A percentile compares a stretch with the other conserved stretches of the same genome.
phyloP scores from a whole-genome alignment of 2,113 vertebrate genomes.

The Aplodontia rufa region DNA sequence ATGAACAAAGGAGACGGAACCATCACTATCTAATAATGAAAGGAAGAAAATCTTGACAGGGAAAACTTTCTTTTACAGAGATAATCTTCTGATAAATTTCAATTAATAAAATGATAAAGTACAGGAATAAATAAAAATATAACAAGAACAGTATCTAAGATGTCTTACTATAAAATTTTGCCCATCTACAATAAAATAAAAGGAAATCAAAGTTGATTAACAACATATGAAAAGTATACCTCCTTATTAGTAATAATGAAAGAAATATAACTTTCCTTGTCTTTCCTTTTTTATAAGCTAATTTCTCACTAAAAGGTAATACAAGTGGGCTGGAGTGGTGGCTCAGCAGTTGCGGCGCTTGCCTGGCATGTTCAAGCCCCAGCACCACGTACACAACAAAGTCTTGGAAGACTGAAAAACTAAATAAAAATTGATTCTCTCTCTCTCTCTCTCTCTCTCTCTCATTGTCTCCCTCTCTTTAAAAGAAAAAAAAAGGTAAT shows the following conservation, averaged over 20 bases:
- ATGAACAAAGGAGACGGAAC: neutral
- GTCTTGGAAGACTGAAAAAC: no score
- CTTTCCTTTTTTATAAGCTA: neutral
- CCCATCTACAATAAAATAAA: neutral
- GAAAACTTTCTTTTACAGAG: neutral
- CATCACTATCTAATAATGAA: neutral
- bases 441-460: no score
- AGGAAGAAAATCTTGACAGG: neutral
- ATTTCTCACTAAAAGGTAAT: conserved; percentile 49
- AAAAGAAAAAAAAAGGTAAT: no score
- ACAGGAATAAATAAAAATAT: conserved; percentile 10
- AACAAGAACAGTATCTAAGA: conserved; percentile 1
- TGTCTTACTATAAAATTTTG: neutral
- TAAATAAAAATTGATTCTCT: no score
- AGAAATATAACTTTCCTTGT: neutral
- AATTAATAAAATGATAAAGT: neutral
- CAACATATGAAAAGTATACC: neutral
- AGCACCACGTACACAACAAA: no score
- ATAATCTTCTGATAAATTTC: neutral
- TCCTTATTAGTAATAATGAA: conserved; percentile 19
- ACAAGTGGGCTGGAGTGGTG: no score
- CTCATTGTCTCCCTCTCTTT: no score
- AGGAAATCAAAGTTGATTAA: neutral
- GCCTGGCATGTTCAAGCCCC: no score
- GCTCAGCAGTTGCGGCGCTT: no score